Evolutionary conservation across 2,113 vertebrate species (phyloP).

Genomic region (Todiramphus saurophagus): DNA sequence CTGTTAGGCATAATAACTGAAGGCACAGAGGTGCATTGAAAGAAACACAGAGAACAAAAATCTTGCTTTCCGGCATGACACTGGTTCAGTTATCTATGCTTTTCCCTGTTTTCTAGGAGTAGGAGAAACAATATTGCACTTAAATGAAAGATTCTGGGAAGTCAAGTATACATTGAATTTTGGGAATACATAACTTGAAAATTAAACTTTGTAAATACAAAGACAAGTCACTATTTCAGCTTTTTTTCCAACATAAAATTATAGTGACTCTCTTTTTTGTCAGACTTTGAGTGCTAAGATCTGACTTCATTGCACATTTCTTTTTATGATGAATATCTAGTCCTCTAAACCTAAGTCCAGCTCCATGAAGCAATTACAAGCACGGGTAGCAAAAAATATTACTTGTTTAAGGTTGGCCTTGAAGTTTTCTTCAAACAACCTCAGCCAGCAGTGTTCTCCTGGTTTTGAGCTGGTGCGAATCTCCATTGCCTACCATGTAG

Average conservation of each 20-base stretch:
- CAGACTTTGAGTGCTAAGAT: background rate
- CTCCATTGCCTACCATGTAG: background rate
- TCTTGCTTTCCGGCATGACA: background rate
- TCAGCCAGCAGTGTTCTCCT: background rate
- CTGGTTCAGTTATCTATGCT: background rate
- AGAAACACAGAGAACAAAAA: background rate
- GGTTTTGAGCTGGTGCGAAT: background rate
- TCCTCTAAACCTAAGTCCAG: background rate
- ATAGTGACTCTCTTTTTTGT: background rate
- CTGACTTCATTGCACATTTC: background rate
- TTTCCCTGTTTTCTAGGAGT: background rate
- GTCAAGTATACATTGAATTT: background rate
- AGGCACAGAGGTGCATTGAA: background rate
- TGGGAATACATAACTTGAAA: background rate
- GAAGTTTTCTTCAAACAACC: background rate
- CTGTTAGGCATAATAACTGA: background rate
- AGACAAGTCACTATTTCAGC: background rate
- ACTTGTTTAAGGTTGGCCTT: background rate
- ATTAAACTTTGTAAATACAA: background rate
- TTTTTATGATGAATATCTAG: background rate
- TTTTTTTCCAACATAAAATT: background rate
- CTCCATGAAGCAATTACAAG: background rate
- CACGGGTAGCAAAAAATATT: background rate
- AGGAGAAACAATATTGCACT: background rate
- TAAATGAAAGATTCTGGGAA: background rate